Conservation (phyloP, 2,888 invertebrate genomes). For the Tinea pellionella region DNA sequence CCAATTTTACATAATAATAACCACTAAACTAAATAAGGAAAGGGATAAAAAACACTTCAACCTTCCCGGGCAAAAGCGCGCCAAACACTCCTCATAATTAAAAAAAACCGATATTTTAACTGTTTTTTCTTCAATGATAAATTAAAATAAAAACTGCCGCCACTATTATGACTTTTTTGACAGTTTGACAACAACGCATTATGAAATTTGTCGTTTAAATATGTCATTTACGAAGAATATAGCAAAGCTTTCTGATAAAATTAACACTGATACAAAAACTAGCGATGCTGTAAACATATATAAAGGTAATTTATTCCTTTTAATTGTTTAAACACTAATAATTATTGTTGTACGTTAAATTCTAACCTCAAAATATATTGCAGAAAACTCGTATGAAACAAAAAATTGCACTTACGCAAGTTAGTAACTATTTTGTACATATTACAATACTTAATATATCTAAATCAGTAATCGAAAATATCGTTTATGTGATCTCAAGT, state of each 20-base stretch:
- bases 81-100: too few species aligned
- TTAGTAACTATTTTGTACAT: slow-evolving; percentile 27
- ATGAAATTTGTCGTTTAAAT: slow-evolving; percentile 65
- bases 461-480: background rate
- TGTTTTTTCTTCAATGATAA: too few species aligned
- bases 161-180: background rate
- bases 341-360: background rate
- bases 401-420: slow-evolving; percentile 53
- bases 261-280: slow-evolving; percentile 29
- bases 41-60: too few species aligned
- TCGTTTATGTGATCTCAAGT: too few species aligned
- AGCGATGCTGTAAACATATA: slow-evolving; percentile 24
- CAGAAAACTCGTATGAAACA: slow-evolving; percentile 25
- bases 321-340: background rate
- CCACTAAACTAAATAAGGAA: too few species aligned
- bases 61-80: too few species aligned
- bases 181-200: slow-evolving; percentile 21
- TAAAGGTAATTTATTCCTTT: slow-evolving; percentile 34
- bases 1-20: too few species aligned
- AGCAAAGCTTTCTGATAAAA: slow-evolving; percentile 52
- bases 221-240: slow-evolving; percentile 61
- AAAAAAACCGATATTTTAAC: too few species aligned
- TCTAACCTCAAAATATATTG: background rate
- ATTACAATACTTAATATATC: background rate
- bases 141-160: background rate